Evolutionary conservation across 2,113 vertebrate species (phyloP).

Genomic region (Halcyon malimbica): DNA sequence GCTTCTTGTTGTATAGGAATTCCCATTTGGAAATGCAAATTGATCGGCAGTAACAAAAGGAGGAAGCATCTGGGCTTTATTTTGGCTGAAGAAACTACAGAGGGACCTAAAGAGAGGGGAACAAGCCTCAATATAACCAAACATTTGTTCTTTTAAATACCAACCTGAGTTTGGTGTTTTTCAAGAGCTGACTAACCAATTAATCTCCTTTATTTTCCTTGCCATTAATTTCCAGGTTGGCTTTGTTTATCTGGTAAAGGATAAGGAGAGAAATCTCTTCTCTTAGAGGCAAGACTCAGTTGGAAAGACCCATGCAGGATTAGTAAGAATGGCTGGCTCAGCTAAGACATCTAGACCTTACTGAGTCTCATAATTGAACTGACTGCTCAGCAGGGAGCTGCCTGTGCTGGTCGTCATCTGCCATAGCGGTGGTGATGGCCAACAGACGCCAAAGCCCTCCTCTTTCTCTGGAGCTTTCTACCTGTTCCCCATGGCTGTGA

Average conservation of each 20-base stretch:
- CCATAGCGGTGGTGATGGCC: neutral
- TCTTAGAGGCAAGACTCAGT: neutral
- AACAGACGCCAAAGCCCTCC: neutral
- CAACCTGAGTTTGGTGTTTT: rapidly evolving
- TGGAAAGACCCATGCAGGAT: neutral
- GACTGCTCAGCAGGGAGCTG: constrained; percentile 3
- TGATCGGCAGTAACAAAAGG: neutral
- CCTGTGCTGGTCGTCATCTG: neutral
- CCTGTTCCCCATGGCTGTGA: neutral
- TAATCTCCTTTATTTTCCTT: neutral
- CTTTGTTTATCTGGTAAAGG: neutral
- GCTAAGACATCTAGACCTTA: neutral
- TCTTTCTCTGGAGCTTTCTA: neutral
- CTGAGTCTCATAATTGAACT: neutral
- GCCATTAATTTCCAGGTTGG: neutral
- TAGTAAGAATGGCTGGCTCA: constrained; percentile 6
- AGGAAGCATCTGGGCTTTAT: neutral
- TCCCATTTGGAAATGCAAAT: neutral
- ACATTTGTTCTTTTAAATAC: neutral
- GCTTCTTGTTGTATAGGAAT: neutral
- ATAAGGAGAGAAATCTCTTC: neutral
- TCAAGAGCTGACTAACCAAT: neutral
- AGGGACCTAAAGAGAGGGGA: neutral
- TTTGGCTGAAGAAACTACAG: neutral
- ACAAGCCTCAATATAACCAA: neutral